A percentile compares a stretch with the other conserved stretches of the same genome.
phyloP scores from a whole-genome alignment of 2,888 invertebrate genomes.

The Entomobrya multifasciata region DNA sequence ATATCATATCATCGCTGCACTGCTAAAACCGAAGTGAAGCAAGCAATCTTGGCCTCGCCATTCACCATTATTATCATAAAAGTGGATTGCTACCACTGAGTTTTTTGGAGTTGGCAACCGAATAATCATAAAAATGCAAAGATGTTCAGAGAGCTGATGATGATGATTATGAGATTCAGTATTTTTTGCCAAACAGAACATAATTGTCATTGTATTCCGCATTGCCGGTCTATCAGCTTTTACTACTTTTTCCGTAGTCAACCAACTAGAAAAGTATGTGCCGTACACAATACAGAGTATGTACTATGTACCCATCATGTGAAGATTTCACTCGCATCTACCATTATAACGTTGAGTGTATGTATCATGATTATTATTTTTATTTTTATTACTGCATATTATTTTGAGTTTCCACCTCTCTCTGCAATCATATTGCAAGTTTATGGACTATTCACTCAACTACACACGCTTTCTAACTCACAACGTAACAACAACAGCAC shows the following conservation, averaged over 20 bases:
- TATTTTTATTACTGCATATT: background rate
- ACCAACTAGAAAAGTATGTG: background rate
- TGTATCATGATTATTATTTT: constrained; percentile 24
- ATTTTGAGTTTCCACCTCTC: background rate
- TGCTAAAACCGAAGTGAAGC: too few species aligned
- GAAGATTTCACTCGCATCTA: background rate
- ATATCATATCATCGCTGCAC: too few species aligned
- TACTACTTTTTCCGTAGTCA: background rate
- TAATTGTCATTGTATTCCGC: constrained; percentile 23
- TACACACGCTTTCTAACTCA: background rate
- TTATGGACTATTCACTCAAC: background rate
- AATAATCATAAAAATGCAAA: constrained; percentile 33
- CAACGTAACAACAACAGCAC: background rate
- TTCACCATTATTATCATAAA: too few species aligned
- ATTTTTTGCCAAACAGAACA: constrained; percentile 39
- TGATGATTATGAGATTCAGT: background rate
- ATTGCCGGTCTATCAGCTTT: background rate
- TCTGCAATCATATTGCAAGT: constrained; percentile 13
- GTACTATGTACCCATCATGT: too few species aligned
- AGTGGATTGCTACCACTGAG: background rate
- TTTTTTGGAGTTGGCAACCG: constrained; percentile 6
- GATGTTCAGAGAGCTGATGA: constrained; percentile 29
- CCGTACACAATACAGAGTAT: background rate
- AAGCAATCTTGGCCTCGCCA: too few species aligned
- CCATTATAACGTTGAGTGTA: constrained; percentile 25